Percentiles rank a stretch among this genome's conserved stretches.
phyloP scores from a whole-genome alignment of 2,888 invertebrate species.

The Eristalis intricaria region DNA sequence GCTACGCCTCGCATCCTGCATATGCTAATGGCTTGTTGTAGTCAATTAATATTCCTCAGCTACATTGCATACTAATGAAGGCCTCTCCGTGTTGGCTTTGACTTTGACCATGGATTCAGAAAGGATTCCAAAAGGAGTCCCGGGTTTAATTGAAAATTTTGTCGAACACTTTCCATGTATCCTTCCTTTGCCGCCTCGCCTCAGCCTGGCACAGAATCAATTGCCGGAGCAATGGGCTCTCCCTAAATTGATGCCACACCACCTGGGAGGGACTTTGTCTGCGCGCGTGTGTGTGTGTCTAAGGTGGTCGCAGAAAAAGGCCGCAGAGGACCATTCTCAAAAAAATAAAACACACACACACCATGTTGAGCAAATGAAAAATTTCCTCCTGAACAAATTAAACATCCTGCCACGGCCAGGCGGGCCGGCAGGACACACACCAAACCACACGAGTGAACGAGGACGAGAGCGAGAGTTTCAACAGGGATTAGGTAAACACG shows the following conservation, averaged over 20 bases:
- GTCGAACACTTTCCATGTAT: background rate
- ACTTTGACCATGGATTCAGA: slow-evolving; percentile 56
- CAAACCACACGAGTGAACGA: background rate
- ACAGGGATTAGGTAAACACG: slow-evolving; percentile 55
- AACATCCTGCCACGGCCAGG: slow-evolving; percentile 48
- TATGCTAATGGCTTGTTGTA: slow-evolving; percentile 71
- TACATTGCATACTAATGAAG: slow-evolving; percentile 66
- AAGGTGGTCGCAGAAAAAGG: background rate
- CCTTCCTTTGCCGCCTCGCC: background rate
- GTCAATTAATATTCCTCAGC: slow-evolving; percentile 69
- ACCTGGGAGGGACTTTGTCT: slow-evolving; percentile 21
- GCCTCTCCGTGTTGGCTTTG: slow-evolving; percentile 21
- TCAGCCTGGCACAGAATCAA: background rate
- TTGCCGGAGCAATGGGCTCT: background rate
- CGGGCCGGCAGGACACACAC: slow-evolving; percentile 4
- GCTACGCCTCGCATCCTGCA: slow-evolving; percentile 61
- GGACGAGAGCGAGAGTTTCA: slow-evolving; percentile 31
- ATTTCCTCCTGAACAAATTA: slow-evolving; percentile 61
- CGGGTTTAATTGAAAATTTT: slow-evolving; percentile 53
- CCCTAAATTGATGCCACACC: slow-evolving; percentile 21
- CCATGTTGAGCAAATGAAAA: slow-evolving; percentile 33
- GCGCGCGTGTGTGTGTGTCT: too few relatives aligned
- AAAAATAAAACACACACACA: background rate
- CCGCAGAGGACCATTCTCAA: slow-evolving; percentile 20
- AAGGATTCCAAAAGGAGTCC: slow-evolving; percentile 43